Conservation (phyloP, 35 echinoderm and acorn worm genomes). For the Apostichopus parvimensis region DNA sequence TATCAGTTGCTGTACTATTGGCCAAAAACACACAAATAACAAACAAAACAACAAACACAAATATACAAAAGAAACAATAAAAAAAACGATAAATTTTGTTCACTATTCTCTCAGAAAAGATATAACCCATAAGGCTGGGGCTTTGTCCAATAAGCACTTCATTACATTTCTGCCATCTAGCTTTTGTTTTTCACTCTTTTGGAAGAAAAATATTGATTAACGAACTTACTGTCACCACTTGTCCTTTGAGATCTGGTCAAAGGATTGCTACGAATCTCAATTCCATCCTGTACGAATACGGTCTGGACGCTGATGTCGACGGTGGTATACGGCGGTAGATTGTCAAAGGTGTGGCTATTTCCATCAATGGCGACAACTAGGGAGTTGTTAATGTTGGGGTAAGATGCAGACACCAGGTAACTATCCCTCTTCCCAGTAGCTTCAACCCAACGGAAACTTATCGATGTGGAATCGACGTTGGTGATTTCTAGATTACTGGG, state of each 20-base stretch:
- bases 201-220: neutral
- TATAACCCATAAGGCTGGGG: no score
- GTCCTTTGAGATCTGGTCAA: neutral
- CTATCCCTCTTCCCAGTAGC: neutral
- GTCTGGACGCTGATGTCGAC: neutral
- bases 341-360: neutral
- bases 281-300: neutral
- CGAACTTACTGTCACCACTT: neutral
- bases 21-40: no score
- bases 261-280: neutral
- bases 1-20: no score
- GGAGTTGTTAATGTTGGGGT: no score
- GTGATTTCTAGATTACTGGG: constrained; percentile 17
- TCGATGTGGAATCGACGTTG: neutral
- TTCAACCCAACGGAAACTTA: neutral
- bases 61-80: no score
- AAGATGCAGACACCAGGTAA: neutral
- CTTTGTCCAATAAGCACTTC: no score
- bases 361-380: neutral
- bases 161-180: no score
- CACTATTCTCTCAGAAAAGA: no score
- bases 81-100: no score
- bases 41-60: no score
- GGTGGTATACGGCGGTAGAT: neutral
- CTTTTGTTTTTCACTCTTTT: no score